phyloP scores from a whole-genome alignment of 2,797 vertebrate species.

The Clamator glandarius region DNA sequence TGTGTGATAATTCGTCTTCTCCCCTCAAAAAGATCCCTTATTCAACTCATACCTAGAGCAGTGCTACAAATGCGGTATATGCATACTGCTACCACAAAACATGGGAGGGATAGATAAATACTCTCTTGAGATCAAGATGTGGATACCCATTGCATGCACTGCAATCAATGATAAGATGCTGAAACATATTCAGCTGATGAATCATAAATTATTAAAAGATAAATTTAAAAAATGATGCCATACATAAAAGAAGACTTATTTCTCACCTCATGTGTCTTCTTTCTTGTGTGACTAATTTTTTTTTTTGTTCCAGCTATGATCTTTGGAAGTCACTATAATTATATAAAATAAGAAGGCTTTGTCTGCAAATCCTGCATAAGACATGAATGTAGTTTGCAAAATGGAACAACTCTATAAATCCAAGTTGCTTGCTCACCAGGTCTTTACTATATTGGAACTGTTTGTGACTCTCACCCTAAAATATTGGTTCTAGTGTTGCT shows the following conservation, averaged over 20 bases:
- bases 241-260: background rate
- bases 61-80: background rate
- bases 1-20: background rate
- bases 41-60: background rate
- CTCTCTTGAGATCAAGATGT: background rate
- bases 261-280: background rate
- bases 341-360: background rate
- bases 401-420: background rate
- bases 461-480: background rate
- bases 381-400: background rate
- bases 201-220: background rate
- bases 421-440: background rate
- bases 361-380: background rate
- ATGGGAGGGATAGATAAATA: background rate
- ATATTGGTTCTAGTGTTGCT: background rate
- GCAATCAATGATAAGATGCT: background rate
- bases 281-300: background rate
- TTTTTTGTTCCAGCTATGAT: background rate
- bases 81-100: background rate
- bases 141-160: background rate
- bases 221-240: background rate
- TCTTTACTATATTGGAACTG: background rate
- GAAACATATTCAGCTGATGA: background rate
- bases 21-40: background rate
- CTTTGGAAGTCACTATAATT: background rate